Evolutionary conservation across 2,113 vertebrate genomes (phyloP), one percentile per base, ranked within the genome.

Genomic region (Cephalopterus ornatus): DNA sequence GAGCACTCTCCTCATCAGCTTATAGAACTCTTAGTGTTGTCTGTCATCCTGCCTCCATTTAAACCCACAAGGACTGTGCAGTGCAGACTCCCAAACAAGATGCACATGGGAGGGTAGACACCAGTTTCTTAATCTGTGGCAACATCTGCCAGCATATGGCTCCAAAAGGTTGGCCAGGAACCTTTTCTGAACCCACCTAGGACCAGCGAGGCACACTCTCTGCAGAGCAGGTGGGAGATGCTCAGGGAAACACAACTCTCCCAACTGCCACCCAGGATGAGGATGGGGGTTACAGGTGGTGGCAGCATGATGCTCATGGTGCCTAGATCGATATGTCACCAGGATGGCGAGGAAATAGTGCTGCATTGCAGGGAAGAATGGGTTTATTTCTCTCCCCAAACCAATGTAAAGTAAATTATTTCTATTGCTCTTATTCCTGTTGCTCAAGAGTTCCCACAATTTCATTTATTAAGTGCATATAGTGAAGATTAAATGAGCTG

Each of bases 241-340:
- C 44, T 63, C 66, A 71, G 39, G 47, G 33, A 74, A 81, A 50
- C 0, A 0, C 46, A 66, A 6, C 33, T 11, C 67, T 58, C 14
- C 55, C 0, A 0, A 17, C 30, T 77, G 30, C 35, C 0, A 0
- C 24, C 14, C 2, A 1, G n/a, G 15, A 8, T 18, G 46, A 23
- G 55, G 20, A 53, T 13, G 14, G 16, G 9, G 16, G 9, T 58
- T 55, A 41, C 21, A 33, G 47, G 4, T 47, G 68, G 27, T 21
- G 63, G 44, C 41, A 86, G 39, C 7, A 2, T 8, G 28, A 50
- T 52, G 28, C 39, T 53, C 5, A 1, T 47, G 32, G 20, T 44
- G 53, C 30, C 75, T 56, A 53, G 49, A 52, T 14, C 3, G 0
- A 20, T 3, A 6, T 9, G 21, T 44, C 52, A 30, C 28, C 42